These are phyloP conservation scores for Enteromius argenteus DNA, from an alignment of 2,797 vertebrate genomes.

Conservation along the genomic window DNA sequence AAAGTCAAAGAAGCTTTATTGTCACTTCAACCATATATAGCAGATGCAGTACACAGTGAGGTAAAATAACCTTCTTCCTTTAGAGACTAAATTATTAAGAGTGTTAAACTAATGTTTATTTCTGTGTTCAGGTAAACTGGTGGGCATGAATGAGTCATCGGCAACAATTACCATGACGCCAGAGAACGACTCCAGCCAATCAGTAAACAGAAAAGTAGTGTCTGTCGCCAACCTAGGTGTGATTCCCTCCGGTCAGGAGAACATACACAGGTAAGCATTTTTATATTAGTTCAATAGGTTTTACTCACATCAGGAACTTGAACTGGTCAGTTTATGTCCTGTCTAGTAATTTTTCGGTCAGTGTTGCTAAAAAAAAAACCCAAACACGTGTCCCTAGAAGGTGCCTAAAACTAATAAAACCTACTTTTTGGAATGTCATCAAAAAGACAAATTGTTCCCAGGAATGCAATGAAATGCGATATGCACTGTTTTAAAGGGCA, in stretches of 20 bases:
- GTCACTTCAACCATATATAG: no score
- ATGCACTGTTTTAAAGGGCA: neutral
- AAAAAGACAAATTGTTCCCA: conserved; percentile 79
- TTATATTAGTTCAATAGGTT: neutral
- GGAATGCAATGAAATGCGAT: conserved; percentile 38
- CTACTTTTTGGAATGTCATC: conserved; percentile 75
- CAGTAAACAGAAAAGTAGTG: conserved; percentile 84
- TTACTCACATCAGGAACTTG: neutral
- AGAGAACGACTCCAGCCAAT: conserved; percentile 77
- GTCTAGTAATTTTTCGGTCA: neutral
- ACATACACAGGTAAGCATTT: conserved; percentile 82
- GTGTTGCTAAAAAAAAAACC: neutral
- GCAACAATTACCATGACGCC: conserved; percentile 81
- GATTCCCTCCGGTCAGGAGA: conserved; percentile 85
- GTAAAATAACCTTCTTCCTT: no score
- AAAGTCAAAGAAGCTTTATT: no score
- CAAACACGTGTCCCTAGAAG: neutral
- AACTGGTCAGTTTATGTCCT: neutral
- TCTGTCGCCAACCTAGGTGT: conserved; percentile 88
- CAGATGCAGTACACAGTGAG: no score
- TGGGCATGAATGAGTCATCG: conserved; percentile 94
- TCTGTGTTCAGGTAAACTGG: conserved; percentile 82
- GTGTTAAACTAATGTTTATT: conserved; percentile 2
- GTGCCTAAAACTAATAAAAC: conserved; percentile 29
- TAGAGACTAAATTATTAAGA: neutral